Base-by-base conservation (phyloP, 2,888 invertebrate species). In the Agrochola lychnidis region DNA sequence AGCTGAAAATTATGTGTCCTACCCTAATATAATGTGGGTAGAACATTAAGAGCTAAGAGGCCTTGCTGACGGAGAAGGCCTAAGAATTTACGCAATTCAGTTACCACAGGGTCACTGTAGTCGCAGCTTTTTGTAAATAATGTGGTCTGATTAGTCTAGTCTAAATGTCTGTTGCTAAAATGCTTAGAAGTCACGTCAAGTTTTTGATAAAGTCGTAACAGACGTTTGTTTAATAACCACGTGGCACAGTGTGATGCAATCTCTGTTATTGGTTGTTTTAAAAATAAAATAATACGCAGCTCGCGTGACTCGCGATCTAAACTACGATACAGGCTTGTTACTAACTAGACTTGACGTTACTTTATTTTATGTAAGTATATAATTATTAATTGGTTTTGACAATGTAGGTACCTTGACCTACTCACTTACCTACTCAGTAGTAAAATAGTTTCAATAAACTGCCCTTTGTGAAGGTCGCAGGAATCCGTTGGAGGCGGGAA, bases 251-350 rank as follows among this genome's bases (percentile, higher is more conserved):
- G 62, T 51, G 73, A 85, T 73, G 61, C 68, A 70, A 83, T 78
- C 73, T 72, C 16, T 36, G 56, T 72, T 69, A 74, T 70, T 73
- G 73, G 64, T 59, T 71, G 71, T 69, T 83, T 78, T 53, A 78
- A 51, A 82, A 82, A 82, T 86, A 83, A 77, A 56, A 70, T 76
- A 66, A 67, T 76, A 69, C 70, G 53, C 22, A 59, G 53, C 56
- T 83, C 30, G 86, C 83, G 83, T 83, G 83, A 86, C 78, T 72
- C 70, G 74, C 74, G 86, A 72, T 83, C 73, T 42, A n/a, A 72
- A 25, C 51, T 51, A 51, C 82, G 69, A 70, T 73, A 71, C 42
- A 62, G 64, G 73, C 73, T 82, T 63, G 62, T 66, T 67, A 71
- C 82, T 83, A 74, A 71, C 66, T 59, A 40, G 59, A 63, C 10